These are phyloP conservation scores for Misgurnus mizolepis DNA, from an alignment of 2,113 vertebrate species.

Conservation along the genomic window DNA sequence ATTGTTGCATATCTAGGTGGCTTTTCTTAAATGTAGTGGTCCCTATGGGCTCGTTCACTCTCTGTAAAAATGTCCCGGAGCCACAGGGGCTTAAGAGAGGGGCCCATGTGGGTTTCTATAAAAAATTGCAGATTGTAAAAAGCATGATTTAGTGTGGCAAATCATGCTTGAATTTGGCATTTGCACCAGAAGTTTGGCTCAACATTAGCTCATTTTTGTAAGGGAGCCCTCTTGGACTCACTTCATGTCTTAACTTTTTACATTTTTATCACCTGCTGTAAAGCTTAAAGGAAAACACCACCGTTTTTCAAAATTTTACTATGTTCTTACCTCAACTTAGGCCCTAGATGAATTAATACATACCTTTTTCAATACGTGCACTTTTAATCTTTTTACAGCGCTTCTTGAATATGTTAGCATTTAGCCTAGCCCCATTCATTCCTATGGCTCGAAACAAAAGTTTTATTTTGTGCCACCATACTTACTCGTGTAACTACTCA, in stretches of 20 bases:
- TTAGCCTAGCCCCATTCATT: too few relatives aligned
- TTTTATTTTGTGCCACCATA: too few relatives aligned
- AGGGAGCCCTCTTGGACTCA: constrained; percentile 64
- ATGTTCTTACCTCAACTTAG: too few relatives aligned
- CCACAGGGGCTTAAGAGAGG: constrained; percentile 31
- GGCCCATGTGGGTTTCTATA: constrained; percentile 42
- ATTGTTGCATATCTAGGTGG: neutral
- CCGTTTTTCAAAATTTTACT: too few relatives aligned
- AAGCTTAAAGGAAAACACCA: neutral
- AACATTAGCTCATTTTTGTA: constrained; percentile 53
- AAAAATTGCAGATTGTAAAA: constrained; percentile 58
- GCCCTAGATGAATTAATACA: too few relatives aligned
- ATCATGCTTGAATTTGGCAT: constrained; percentile 55
- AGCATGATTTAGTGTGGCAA: constrained; percentile 55
- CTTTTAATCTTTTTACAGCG: too few relatives aligned
- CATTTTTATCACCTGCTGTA: constrained; percentile 33
- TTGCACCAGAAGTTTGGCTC: constrained; percentile 61
- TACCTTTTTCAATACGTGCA: too few relatives aligned
- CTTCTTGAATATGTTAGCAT: too few relatives aligned
- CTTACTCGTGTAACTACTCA: too few relatives aligned
- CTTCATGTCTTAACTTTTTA: constrained; percentile 67
- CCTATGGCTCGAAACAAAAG: too few relatives aligned
- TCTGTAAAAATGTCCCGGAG: constrained; percentile 33
- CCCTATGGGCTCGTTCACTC: constrained; percentile 21
- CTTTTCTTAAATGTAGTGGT: constrained; percentile 22